Conservation (phyloP, 2,888 invertebrate species). For the Xylophagus ater region DNA sequence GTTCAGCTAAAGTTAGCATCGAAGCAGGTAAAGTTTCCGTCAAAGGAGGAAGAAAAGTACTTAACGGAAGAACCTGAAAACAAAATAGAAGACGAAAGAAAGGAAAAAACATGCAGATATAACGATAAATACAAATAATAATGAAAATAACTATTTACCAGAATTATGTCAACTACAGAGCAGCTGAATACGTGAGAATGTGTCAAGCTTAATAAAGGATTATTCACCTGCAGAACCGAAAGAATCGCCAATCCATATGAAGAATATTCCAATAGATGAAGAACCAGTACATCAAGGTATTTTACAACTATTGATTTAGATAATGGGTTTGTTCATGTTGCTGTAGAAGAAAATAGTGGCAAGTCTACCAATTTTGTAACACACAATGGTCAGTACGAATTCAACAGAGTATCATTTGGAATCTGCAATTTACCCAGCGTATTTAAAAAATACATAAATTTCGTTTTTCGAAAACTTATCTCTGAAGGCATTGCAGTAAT, state of each 20-base stretch:
- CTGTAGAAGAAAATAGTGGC: neutral
- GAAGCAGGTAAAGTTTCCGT: too few species aligned
- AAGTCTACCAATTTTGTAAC: neutral
- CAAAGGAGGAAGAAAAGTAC: too few species aligned
- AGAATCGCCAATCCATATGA: constrained; percentile 5
- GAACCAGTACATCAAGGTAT: constrained; percentile 19
- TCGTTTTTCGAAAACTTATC: neutral
- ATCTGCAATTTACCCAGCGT: neutral
- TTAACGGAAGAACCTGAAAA: too few species aligned
- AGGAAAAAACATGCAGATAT: too few species aligned
- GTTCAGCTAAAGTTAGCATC: too few species aligned
- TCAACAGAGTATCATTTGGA: neutral
- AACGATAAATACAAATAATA: too few species aligned
- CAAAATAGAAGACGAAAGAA: too few species aligned
- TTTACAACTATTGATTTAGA: constrained; percentile 3
- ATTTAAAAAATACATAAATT: constrained; percentile 1
- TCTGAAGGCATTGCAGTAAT: neutral
- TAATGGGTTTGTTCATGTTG: constrained; percentile 2
- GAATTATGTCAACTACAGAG: too few species aligned
- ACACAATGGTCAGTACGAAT: neutral
- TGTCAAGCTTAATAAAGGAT: neutral
- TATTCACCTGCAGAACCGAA: neutral
- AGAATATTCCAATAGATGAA: constrained; percentile 24
- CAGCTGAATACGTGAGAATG: too few species aligned
- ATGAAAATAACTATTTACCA: too few species aligned